Conservation (phyloP, 2,797 vertebrate genomes). For the Chloroceryle amazona region DNA sequence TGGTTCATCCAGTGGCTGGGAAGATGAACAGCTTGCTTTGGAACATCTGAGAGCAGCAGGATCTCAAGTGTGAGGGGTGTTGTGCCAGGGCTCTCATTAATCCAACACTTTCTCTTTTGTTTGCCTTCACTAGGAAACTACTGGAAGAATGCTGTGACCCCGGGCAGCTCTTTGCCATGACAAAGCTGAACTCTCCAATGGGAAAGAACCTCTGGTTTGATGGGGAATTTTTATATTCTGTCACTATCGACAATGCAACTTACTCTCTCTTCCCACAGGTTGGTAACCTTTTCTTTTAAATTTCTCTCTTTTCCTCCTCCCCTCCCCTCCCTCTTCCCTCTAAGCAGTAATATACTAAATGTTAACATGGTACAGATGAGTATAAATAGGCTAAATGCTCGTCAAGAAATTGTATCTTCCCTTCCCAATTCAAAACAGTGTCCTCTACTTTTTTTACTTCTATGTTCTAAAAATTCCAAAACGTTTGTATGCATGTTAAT, state of each 20-base stretch:
- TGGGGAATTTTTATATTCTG: constrained; percentile 93
- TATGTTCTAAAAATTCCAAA: not conserved
- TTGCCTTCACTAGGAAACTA: constrained; percentile 84
- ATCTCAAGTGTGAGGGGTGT: not conserved
- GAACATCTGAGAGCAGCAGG: not conserved
- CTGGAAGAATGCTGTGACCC: constrained; percentile 93
- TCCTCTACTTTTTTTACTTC: not conserved
- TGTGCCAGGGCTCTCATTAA: not conserved
- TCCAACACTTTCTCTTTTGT: not conserved
- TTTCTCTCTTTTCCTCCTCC: too few species aligned
- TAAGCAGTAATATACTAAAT: not conserved
- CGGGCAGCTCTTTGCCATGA: constrained; percentile 90
- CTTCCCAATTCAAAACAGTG: not conserved
- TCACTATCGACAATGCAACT: constrained; percentile 92
- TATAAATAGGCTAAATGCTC: not conserved
- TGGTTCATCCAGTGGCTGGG: not conserved
- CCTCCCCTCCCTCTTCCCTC: not conserved
- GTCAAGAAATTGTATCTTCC: not conserved
- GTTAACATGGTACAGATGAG: not conserved
- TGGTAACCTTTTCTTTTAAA: constrained; percentile 34
- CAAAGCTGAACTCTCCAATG: constrained; percentile 92
- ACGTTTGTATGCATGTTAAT: not conserved
- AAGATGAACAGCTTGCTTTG: not conserved
- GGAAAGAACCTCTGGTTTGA: constrained; percentile 97
- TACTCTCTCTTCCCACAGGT: constrained; percentile 92